Percentiles rank a stretch among this genome's conserved stretches.
Evolutionary conservation across 2,888 invertebrate genomes (phyloP).

Genomic region (Polydesmus complanatus): DNA sequence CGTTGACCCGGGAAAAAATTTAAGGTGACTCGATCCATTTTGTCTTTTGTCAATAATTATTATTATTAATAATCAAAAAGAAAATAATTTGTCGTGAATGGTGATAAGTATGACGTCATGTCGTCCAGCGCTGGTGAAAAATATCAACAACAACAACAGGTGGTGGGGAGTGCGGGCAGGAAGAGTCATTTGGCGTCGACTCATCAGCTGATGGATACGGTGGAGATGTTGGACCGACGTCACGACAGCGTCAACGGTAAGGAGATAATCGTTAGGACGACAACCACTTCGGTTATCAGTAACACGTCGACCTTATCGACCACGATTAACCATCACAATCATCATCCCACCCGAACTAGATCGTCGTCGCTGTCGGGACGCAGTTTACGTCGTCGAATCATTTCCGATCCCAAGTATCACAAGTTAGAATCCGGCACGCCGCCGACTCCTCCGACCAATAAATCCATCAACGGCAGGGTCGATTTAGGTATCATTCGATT

Average conservation of each 20-base stretch:
- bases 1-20: no score
- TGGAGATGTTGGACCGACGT: neutral
- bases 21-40: no score
- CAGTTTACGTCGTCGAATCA: conserved; percentile 2
- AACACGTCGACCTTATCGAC: neutral
- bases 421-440: neutral
- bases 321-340: neutral
- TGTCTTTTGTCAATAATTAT: no score
- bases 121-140: neutral
- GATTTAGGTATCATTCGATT: neutral
- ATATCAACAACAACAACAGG: neutral
- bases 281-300: neutral
- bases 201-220: neutral
- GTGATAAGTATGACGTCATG: neutral
- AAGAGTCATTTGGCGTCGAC: neutral
- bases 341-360: neutral
- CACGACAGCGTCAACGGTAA: conserved; percentile 6
- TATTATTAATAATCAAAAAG: no score
- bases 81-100: no score
- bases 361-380: neutral
- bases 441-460: no score
- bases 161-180: neutral
- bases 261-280: neutral
- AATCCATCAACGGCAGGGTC: neutral
- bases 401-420: neutral